A percentile compares a stretch with the other conserved stretches of the same genome.
Evolutionary conservation across 2,797 vertebrate species (phyloP).

Genomic region (Muscicapa striata): DNA sequence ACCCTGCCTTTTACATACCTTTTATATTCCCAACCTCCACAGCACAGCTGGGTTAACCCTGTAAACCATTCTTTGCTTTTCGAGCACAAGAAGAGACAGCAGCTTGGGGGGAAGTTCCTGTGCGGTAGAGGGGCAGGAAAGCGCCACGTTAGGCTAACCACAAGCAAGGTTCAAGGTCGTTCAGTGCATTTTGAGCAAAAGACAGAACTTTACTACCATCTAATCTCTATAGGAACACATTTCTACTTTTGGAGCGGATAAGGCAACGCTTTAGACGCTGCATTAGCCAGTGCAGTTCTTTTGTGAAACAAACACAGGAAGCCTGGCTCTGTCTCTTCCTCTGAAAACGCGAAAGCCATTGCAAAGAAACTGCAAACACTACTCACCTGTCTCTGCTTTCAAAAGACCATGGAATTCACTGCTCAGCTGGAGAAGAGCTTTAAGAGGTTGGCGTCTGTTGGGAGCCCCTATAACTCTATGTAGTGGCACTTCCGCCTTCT

Average conservation of each 20-base stretch:
- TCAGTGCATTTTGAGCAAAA: neutral
- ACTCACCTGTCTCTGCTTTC: neutral
- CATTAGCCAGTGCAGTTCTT: neutral
- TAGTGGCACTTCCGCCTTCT: neutral
- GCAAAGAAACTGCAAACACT: neutral
- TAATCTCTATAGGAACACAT: neutral
- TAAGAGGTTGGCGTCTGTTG: neutral
- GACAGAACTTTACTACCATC: neutral
- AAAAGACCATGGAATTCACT: neutral
- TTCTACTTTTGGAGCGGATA: accelerated
- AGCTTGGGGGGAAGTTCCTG: neutral
- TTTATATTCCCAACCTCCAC: neutral
- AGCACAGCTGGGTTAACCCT: neutral
- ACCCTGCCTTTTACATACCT: neutral
- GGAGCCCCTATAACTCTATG: accelerated
- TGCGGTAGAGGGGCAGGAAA: neutral
- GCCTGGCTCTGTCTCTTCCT: neutral
- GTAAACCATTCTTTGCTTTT: neutral
- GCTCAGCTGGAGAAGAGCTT: neutral
- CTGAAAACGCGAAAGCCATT: neutral
- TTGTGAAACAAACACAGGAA: neutral
- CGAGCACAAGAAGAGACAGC: neutral
- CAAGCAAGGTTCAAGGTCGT: neutral
- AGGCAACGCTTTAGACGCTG: accelerated
- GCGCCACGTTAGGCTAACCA: accelerated